Evolutionary conservation across 1,140 invertebrate species (phyloP).

Genomic region (Fopius arisanus): DNA sequence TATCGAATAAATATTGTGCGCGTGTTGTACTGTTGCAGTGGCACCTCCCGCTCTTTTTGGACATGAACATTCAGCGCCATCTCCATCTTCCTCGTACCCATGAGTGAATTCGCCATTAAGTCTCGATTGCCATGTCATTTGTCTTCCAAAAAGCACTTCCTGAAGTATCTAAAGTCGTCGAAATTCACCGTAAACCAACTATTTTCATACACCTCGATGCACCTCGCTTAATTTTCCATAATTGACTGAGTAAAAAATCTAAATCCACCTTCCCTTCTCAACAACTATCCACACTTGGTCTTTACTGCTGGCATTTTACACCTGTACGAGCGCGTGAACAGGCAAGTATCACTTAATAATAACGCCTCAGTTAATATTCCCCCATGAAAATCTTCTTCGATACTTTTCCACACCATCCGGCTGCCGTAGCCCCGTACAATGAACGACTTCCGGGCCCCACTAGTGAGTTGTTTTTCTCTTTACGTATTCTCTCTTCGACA

Average conservation of each 20-base stretch:
- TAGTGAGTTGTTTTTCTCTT: not conserved
- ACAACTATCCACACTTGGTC: not conserved
- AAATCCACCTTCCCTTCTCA: too few relatives aligned
- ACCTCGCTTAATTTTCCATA: not conserved
- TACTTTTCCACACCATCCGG: not conserved
- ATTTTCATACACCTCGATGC: not conserved
- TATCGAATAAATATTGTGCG: constrained; percentile 55
- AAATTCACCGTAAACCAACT: not conserved
- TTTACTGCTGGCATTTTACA: not conserved
- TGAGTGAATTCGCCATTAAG: not conserved
- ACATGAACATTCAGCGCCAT: not conserved
- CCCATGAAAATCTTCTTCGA: not conserved
- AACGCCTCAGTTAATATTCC: not conserved
- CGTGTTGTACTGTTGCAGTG: not conserved
- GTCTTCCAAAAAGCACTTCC: not conserved
- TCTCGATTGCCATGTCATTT: constrained; percentile 15
- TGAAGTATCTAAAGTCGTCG: not conserved
- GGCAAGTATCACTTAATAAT: not conserved
- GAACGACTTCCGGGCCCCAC: not conserved
- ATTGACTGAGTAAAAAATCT: too few relatives aligned
- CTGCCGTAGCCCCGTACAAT: not conserved
- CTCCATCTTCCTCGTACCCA: not conserved
- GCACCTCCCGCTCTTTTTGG: not conserved
- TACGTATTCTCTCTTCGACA: not conserved
- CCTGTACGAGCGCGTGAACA: not conserved